Percentiles rank a stretch among this genome's conserved stretches.
phyloP scores from a whole-genome alignment of 2,113 vertebrate genomes.

The Nycticryphes semicollaris region DNA sequence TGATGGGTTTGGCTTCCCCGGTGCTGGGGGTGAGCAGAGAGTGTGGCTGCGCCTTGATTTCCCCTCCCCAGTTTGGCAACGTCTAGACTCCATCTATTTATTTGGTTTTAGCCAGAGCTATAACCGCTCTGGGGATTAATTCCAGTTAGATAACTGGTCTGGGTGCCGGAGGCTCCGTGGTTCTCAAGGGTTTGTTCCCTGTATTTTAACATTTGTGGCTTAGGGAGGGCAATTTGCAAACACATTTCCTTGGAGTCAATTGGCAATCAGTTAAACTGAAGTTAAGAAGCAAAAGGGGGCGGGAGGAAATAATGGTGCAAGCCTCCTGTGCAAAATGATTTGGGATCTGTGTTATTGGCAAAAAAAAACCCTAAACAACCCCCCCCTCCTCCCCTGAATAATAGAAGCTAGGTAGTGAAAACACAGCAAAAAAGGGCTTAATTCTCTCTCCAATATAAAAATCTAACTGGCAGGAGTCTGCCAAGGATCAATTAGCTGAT shows the following conservation, averaged over 20 bases:
- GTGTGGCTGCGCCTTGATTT: neutral
- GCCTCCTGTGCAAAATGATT: neutral
- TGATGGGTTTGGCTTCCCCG: neutral
- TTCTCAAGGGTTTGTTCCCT: neutral
- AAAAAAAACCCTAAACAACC: neutral
- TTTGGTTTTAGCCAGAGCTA: neutral
- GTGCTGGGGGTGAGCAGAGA: neutral
- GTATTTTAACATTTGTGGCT: neutral
- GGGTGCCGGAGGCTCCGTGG: neutral
- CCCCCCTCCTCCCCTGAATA: too few species aligned
- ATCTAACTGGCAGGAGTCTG: neutral
- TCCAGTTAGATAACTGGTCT: neutral
- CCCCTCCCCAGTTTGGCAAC: neutral
- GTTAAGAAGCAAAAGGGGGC: neutral
- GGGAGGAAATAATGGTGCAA: neutral
- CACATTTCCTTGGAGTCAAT: neutral
- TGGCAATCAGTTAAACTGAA: neutral
- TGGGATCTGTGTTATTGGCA: neutral
- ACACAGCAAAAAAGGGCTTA: neutral
- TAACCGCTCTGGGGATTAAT: neutral
- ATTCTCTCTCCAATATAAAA: neutral
- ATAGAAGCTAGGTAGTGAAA: neutral
- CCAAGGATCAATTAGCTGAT: neutral
- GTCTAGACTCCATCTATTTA: neutral
- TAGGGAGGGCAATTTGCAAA: neutral